These are phyloP conservation scores for Cenopis cana DNA, from an alignment of 2,888 invertebrate genomes.

Conservation along the genomic window DNA sequence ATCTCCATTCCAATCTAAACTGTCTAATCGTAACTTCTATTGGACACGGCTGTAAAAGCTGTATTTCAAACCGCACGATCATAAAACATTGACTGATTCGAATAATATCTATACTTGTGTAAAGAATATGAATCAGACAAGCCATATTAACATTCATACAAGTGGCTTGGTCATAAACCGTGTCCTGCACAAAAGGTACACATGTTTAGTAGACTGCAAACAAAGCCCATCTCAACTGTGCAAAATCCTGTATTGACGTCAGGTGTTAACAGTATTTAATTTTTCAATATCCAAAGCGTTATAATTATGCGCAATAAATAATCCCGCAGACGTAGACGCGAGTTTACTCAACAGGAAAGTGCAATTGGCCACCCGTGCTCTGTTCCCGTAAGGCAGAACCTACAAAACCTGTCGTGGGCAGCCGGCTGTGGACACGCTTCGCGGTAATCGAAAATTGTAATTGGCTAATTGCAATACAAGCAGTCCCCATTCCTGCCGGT, in stretches of 20 bases:
- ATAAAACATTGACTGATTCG: slow-evolving; percentile 16
- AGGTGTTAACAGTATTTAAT: slow-evolving; percentile 33
- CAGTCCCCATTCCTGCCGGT: slow-evolving; percentile 32
- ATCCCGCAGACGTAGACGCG: slow-evolving; percentile 52
- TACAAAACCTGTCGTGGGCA: slow-evolving; percentile 70
- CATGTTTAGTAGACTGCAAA: background rate
- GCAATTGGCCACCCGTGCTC: slow-evolving; percentile 69
- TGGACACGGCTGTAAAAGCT: slow-evolving; percentile 19
- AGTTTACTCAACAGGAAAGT: slow-evolving; percentile 54
- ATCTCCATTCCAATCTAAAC: slow-evolving; percentile 32
- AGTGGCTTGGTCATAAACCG: background rate
- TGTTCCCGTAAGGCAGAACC: slow-evolving; percentile 59
- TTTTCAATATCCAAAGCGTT: slow-evolving; percentile 29
- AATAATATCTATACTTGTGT: background rate
- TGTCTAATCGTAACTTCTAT: slow-evolving; percentile 25
- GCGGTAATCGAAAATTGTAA: slow-evolving; percentile 76
- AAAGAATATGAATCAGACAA: background rate
- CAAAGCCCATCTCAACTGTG: background rate
- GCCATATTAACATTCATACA: background rate
- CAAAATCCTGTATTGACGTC: background rate
- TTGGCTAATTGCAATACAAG: slow-evolving; percentile 68
- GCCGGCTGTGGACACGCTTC: slow-evolving; percentile 63
- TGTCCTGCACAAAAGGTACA: background rate
- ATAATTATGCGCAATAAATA: slow-evolving; percentile 53
- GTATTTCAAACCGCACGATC: slow-evolving; percentile 12